Conservation (phyloP, 2,113 vertebrate genomes). For the Pachyramphus minor region DNA sequence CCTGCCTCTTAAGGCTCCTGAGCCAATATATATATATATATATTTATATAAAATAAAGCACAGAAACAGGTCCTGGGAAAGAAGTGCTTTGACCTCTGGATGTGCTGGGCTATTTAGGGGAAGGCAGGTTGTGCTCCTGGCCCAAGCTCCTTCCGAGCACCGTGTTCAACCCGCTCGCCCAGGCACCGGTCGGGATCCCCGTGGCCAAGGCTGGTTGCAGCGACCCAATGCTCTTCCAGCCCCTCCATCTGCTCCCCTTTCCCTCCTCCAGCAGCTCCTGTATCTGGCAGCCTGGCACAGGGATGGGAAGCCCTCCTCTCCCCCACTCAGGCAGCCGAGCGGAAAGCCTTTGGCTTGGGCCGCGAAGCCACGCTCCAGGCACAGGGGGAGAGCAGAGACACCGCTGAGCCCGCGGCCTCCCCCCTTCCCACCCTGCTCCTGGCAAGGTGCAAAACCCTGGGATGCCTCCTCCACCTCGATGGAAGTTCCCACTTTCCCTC, state of each 20-base stretch:
- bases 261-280: neutral
- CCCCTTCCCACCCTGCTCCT: neutral
- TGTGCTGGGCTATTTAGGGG: neutral
- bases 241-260: conserved; percentile 33
- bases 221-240: neutral
- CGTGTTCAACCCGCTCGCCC: accelerated
- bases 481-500: neutral
- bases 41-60: neutral
- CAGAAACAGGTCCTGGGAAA: neutral
- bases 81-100: neutral
- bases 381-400: neutral
- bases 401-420: neutral
- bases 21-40: neutral
- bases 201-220: accelerated
- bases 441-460: neutral
- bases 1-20: neutral
- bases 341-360: neutral
- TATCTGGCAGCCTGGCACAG: accelerated
- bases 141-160: neutral
- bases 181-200: accelerated
- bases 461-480: neutral
- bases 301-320: neutral
- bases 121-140: neutral
- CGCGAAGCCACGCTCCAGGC: neutral
- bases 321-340: neutral